Percentiles rank a stretch among this genome's conserved stretches.
phyloP scores from a whole-genome alignment of 2,888 invertebrate genomes.

The Epicampocera succincta region DNA sequence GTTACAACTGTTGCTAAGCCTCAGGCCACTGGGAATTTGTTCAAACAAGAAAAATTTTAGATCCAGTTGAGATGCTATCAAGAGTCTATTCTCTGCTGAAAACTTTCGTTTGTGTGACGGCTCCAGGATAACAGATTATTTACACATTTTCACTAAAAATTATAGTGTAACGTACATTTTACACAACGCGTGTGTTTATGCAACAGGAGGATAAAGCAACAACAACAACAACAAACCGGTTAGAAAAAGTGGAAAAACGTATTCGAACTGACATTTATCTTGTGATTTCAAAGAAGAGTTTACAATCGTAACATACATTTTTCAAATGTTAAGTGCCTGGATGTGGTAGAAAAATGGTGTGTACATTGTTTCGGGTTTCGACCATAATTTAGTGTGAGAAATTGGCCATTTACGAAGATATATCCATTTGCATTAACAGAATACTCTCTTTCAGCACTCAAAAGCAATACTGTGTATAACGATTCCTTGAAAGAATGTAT shows the following conservation, averaged over 20 bases:
- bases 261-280: conserved; percentile 34
- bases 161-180: conserved; percentile 62
- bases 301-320: conserved; percentile 28
- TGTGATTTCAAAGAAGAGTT: neutral
- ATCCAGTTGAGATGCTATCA: conserved; percentile 19
- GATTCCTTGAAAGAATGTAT: conserved; percentile 39
- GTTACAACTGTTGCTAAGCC: conserved; percentile 66
- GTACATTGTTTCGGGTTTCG: neutral
- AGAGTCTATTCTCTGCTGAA: conserved; percentile 7
- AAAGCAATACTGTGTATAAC: conserved; percentile 16
- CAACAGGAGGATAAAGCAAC: neutral
- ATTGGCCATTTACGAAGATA: conserved; percentile 77
- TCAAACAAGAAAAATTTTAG: conserved; percentile 11
- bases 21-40: neutral
- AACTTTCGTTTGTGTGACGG: neutral
- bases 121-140: conserved; percentile 57
- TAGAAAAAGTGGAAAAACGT: conserved; percentile 16
- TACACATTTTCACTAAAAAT: conserved; percentile 67
- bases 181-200: conserved; percentile 28
- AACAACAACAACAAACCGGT: neutral
- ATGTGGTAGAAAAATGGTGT: conserved; percentile 3
- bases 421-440: conserved; percentile 72
- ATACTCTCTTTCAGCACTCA: conserved; percentile 64
- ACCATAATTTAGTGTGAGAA: conserved; percentile 79
- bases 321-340: conserved; percentile 18